These are phyloP conservation scores for Lepetodrilus schrolli DNA, from an alignment of 2,888 invertebrate species.

Conservation along the genomic window DNA sequence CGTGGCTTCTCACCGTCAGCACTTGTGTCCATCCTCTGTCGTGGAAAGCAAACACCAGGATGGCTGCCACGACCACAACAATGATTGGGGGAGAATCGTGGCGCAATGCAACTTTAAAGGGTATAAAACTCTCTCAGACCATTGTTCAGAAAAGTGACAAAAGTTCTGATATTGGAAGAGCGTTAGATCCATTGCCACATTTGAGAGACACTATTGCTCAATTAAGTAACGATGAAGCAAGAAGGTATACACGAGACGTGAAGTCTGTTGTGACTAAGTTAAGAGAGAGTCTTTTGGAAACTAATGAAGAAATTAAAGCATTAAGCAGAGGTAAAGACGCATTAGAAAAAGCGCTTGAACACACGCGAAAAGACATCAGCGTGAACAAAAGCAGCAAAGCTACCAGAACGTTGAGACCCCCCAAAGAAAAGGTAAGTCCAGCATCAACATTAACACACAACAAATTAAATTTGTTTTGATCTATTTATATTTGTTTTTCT, in stretches of 20 bases:
- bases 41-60: conserved; percentile 17
- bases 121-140: conserved; percentile 71
- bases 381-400: conserved; percentile 72
- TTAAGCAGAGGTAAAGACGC: conserved; percentile 71
- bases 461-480: no score
- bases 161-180: conserved; percentile 68
- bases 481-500: no score
- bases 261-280: conserved; percentile 71
- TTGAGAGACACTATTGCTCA: conserved; percentile 71
- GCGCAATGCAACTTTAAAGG: conserved; percentile 71
- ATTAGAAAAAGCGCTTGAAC: conserved; percentile 72
- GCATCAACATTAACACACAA: no score
- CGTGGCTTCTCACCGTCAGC: not conserved
- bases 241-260: conserved; percentile 71
- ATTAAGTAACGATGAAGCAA: conserved; percentile 73
- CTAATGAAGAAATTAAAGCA: conserved; percentile 74
- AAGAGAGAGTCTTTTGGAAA: conserved; percentile 72
- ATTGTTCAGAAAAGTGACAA: conserved; percentile 70
- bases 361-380: conserved; percentile 73
- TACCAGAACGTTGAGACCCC: conserved; percentile 67
- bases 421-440: conserved; percentile 69
- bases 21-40: conserved; percentile 27
- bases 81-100: conserved; percentile 72
- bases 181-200: conserved; percentile 73
- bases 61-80: conserved; percentile 48